phyloP scores from a whole-genome alignment of 1,140 invertebrate species.

The Globodera ellingtonae region DNA sequence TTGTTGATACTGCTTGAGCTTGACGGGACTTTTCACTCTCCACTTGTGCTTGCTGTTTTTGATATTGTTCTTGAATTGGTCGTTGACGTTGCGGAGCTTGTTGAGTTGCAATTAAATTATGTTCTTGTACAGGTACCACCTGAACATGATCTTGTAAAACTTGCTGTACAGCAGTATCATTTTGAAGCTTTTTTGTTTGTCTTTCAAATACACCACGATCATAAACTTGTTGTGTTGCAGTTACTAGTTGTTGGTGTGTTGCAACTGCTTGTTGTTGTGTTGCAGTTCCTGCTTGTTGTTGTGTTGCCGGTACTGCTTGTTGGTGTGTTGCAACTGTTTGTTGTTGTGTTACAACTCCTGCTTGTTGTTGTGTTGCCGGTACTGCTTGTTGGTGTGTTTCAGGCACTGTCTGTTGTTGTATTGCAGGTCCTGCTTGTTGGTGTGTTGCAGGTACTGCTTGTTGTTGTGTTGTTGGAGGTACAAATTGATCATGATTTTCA shows the following conservation, averaged over 20 bases:
- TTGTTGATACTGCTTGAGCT: background rate
- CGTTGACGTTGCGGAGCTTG: background rate
- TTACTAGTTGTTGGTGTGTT: too few relatives aligned
- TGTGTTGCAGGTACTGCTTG: background rate
- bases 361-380: background rate
- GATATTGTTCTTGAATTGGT: conserved; percentile 3
- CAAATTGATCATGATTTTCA: background rate
- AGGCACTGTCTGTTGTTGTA: background rate
- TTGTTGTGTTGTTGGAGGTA: background rate
- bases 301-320: too few relatives aligned
- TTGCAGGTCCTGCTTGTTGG: background rate
- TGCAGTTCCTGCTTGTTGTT: too few relatives aligned
- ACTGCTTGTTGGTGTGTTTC: background rate
- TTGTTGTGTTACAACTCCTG: too few relatives aligned
- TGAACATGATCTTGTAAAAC: too few relatives aligned
- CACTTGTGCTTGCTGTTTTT: background rate
- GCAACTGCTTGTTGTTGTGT: too few relatives aligned
- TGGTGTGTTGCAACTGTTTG: too few relatives aligned
- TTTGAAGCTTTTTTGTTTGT: too few relatives aligned
- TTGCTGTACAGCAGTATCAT: too few relatives aligned
- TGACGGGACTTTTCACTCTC: conserved; percentile 3
- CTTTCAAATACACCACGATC: too few relatives aligned
- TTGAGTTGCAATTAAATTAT: background rate
- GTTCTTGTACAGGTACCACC: background rate
- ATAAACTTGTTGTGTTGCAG: too few relatives aligned